Evolutionary conservation across 2,113 vertebrate genomes (phyloP), one percentile per base, ranked within the genome.

Genomic region (Eclectus roratus): DNA sequence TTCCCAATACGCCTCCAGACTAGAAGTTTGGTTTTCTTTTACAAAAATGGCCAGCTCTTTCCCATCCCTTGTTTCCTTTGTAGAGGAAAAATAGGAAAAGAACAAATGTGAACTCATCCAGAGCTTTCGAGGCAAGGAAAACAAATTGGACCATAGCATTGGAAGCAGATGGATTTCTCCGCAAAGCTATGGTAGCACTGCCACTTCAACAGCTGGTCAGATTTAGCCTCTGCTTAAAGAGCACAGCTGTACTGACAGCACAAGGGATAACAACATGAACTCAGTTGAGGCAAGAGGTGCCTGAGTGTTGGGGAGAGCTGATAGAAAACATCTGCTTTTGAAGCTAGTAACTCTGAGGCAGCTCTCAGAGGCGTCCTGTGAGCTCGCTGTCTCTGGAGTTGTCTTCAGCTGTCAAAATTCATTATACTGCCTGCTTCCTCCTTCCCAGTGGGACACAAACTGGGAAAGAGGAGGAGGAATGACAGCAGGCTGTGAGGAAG

Each of bases 291-390:
- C 65, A 64, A 80, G 76, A 81, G 61, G 63, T 82, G 80, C 64
- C 60, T 52, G 61, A 63, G 69, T 60, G 29, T 43, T 93, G 69
- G 77, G n/a, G 44, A 91, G 28, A 10, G 43, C 79, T 94, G 87
- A 84, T 85, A 46, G 58, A 52, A 96, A 94, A 92, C 90, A 90
- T 90, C 82, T 97, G 92, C 60, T 94, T 85, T 87, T 85, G 77
- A 92, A 77, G 43, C 44, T 52, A 11, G 80, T 85, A 77, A 72
- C 89, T 93, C 68, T 83, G 53, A 91, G 64, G 39, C 92, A 91
- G 93, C 93, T 96, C 81, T 89, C 81, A 70, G 76, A 93, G 79
- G 72, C 58, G 61, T 63, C 82, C 76, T 82, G 53, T 39, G 85
- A 73, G 79, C 25, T 94, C 37, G 65, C 23, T 1, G 6, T 80